Percentiles rank a stretch among this genome's conserved stretches.
Conservation (phyloP, 2,113 vertebrate genomes). For the Sakesphorus luctuosus region DNA sequence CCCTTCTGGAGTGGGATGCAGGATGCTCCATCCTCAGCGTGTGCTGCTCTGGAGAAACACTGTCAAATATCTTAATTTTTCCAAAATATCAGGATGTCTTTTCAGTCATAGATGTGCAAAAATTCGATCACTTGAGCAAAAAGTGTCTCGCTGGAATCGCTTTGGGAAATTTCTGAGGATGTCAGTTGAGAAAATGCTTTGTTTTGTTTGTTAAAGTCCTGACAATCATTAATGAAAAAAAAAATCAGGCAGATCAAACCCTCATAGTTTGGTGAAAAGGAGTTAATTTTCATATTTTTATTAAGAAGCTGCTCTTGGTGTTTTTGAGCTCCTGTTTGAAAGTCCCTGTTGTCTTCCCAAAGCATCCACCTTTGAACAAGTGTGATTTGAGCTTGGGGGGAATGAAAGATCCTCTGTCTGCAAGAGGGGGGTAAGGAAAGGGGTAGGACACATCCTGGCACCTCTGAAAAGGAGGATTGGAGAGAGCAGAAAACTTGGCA, state of each 20-base stretch:
- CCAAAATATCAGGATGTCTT: background rate
- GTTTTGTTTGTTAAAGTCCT: background rate
- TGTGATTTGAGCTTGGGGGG: background rate
- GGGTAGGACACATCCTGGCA: background rate
- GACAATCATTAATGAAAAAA: background rate
- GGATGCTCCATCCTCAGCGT: background rate
- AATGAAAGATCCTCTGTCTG: accelerated
- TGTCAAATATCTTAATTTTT: background rate
- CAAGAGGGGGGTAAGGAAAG: background rate
- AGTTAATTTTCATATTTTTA: background rate
- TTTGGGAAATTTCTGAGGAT: background rate
- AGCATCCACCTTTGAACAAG: background rate
- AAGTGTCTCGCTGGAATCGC: background rate
- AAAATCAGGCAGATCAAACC: background rate
- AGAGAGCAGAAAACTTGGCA: background rate
- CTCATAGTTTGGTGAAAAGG: background rate
- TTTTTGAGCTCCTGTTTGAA: background rate
- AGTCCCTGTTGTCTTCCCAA: background rate
- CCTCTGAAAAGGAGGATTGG: background rate
- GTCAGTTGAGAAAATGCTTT: background rate
- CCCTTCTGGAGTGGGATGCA: accelerated
- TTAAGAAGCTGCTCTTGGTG: accelerated
- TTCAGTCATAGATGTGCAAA: background rate
- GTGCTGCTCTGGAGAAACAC: accelerated
- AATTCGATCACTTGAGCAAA: background rate